Base-by-base conservation (phyloP, 2,113 vertebrate genomes). In the Urocolius indicus region DNA sequence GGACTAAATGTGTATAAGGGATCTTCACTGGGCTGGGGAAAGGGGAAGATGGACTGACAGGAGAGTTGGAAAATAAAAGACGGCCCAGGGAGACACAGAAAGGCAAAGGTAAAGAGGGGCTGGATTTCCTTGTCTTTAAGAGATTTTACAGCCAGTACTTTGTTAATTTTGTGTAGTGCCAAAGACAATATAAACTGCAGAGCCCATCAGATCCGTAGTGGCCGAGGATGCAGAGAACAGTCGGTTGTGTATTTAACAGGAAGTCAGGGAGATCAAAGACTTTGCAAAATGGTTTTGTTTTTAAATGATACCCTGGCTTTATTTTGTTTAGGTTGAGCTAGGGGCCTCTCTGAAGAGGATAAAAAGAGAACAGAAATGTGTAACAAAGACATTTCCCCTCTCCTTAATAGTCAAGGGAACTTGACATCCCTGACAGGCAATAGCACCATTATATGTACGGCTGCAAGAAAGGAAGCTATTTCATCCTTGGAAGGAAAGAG, bases 381-480 rank as follows among this genome's bases (percentile, higher is more conserved):
- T 76, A 95, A 97, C 96, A 97, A 97, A 96, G 93, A 94, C 85
- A 83, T 91, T 97, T 97, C 97, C 97, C 97, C 82, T 97, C 91
- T 96, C 83, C 93, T 95, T 97, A 96, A 95, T 86, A 96, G 96
- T 67, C 81, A 78, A 90, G 96, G 95, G 94, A 97, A 96, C 89
- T 81, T 97, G 95, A 94, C 94, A 96, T 96, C 96, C 96, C 88
- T 52, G 38, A 92, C 95, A 92, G 96, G 92, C 93, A 96, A 83
- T 86, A 55, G 86, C 83, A 86, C 91, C 92, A 67, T 51, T 96
- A 74, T 87, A 73, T 26, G 49, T 84, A 88, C 69, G 5, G 11
- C 93, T 95, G 82, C 90, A 85, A 85, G 86, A 90, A 88, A 97
- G 96, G 91, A 95, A 97, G 94, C 92, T 88, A 61, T 93, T 97